A percentile compares a stretch with the other conserved stretches of the same genome.
Evolutionary conservation across 2,888 invertebrate genomes (phyloP).

Genomic region (Drosophila mercatorum): DNA sequence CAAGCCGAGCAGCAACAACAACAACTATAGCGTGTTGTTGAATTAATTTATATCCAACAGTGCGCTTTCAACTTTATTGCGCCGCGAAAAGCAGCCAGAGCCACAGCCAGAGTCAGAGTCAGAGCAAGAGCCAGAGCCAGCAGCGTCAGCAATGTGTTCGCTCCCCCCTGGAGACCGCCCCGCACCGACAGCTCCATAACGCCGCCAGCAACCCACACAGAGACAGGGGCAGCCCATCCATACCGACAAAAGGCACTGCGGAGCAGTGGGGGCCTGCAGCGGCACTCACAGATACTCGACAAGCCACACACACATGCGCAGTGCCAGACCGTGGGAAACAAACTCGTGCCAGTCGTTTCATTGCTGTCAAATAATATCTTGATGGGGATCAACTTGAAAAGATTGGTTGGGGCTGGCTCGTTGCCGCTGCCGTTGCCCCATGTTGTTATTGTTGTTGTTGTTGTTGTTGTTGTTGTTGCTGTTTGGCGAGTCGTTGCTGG

Average conservation of each 20-base stretch:
- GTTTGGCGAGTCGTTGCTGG: constrained; percentile 61
- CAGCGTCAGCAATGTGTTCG: constrained; percentile 48
- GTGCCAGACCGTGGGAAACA: constrained; percentile 84
- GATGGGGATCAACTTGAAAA: constrained; percentile 83
- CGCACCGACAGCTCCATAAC: constrained; percentile 28
- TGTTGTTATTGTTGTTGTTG: constrained; percentile 23
- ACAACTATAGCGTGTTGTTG: constrained; percentile 81
- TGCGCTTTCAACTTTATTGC: constrained; percentile 82
- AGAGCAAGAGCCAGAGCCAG: constrained; percentile 23
- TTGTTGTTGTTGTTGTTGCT: constrained; percentile 43
- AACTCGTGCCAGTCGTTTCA: constrained; percentile 85
- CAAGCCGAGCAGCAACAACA: constrained; percentile 47
- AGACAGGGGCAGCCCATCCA: constrained; percentile 49
- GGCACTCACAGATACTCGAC: constrained; percentile 43
- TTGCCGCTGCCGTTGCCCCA: constrained; percentile 47
- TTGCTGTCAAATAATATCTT: constrained; percentile 84
- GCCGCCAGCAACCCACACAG: constrained; percentile 60
- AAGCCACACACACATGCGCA: constrained; percentile 63
- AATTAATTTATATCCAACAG: constrained; percentile 84
- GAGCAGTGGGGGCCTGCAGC: constrained; percentile 16
- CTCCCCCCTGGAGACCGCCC: constrained; percentile 31
- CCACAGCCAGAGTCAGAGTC: constrained; percentile 33
- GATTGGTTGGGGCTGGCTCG: constrained; percentile 76
- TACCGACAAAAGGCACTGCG: constrained; percentile 60
- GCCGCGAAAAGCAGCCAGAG: constrained; percentile 73